Percentiles rank a stretch among this genome's conserved stretches.
Conservation (phyloP, 1,140 invertebrate genomes). For the Orchesella cincta region DNA sequence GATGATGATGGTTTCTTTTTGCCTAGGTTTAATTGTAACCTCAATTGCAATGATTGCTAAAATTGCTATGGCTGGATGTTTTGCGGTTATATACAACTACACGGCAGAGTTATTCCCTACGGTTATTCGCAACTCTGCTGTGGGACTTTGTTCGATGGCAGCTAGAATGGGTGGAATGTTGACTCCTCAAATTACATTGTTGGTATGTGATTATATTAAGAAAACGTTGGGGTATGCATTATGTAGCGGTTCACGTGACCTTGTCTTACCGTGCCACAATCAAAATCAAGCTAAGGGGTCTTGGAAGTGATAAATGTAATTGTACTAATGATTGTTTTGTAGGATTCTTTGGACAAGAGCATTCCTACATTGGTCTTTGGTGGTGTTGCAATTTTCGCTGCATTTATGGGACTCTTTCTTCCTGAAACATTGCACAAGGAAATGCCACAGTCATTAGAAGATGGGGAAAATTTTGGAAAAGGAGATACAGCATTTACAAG, state of each 20-base stretch:
- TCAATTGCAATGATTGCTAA: slow-evolving; percentile 45
- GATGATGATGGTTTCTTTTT: neutral
- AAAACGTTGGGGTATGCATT: too few species aligned
- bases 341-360: slow-evolving; percentile 72
- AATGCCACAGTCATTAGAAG: slow-evolving; percentile 41
- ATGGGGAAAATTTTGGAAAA: slow-evolving; percentile 42
- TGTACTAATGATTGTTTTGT: slow-evolving; percentile 18
- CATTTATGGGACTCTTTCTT: slow-evolving; percentile 64
- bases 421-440: slow-evolving; percentile 44
- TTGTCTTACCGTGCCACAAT: too few species aligned
- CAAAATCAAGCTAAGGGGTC: too few species aligned
- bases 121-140: slow-evolving; percentile 78
- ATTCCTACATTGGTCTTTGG: slow-evolving; percentile 74
- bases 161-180: slow-evolving; percentile 79
- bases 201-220: slow-evolving; percentile 57
- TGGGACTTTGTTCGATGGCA: slow-evolving; percentile 83
- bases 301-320: too few species aligned
- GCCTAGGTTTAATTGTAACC: slow-evolving; percentile 30
- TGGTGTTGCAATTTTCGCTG: slow-evolving; percentile 68
- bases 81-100: slow-evolving; percentile 61
- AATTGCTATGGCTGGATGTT: slow-evolving; percentile 72
- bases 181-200: slow-evolving; percentile 75
- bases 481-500: slow-evolving; percentile 40
- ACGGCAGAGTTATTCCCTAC: slow-evolving; percentile 86
- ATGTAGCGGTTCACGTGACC: too few species aligned